phyloP scores from a whole-genome alignment of 2,797 vertebrate species.

The Gobio occitaniae region DNA sequence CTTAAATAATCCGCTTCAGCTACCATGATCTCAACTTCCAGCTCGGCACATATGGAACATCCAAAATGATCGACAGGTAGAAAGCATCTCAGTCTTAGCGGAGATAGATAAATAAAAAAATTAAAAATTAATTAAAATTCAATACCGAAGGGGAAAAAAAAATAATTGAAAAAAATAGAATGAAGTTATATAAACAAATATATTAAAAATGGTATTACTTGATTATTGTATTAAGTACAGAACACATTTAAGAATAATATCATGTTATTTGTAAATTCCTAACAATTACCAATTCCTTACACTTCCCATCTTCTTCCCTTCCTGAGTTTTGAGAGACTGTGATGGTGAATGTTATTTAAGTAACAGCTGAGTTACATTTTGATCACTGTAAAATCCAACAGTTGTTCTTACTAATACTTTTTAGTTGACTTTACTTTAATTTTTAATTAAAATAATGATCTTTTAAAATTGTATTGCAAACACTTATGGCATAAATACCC shows the following conservation, averaged over 20 bases:
- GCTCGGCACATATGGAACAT: too few species aligned
- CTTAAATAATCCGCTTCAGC: neutral
- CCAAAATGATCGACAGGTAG: neutral
- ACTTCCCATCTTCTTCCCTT: neutral
- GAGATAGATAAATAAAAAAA: neutral
- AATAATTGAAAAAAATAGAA: neutral
- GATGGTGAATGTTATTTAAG: slow-evolving; percentile 48
- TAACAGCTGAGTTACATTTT: slow-evolving; percentile 41
- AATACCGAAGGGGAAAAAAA: neutral
- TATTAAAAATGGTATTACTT: neutral
- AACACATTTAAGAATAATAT: neutral
- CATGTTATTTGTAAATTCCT: neutral
- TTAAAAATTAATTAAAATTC: neutral
- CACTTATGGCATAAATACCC: too few species aligned
- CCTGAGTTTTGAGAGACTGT: slow-evolving; percentile 1
- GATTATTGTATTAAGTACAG: neutral
- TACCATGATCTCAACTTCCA: neutral
- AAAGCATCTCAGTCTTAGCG: neutral
- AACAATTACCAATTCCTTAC: neutral
- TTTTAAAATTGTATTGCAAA: too few species aligned
- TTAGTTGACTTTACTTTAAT: too few species aligned
- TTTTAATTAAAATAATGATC: too few species aligned
- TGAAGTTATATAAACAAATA: neutral
- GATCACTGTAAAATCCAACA: neutral
- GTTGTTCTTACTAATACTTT: too few species aligned